Evolutionary conservation across 1,140 invertebrate species (phyloP), one percentile per base, ranked within the genome.

Genomic region (Cotesia glomerata): DNA sequence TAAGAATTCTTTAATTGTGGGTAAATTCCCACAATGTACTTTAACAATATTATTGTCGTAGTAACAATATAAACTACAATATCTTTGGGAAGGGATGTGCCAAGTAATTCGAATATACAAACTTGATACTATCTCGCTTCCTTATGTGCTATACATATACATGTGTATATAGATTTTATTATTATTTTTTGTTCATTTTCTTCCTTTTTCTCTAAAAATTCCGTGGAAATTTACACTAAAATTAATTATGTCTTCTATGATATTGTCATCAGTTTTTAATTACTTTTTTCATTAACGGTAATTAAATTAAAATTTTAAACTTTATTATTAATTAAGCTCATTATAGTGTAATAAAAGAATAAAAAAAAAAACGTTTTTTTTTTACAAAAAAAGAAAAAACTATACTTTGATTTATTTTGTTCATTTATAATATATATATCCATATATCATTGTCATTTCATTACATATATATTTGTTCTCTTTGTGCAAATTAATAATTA

Each of bases 1-100:
- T 80, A 74, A 75, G 71, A 76, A 80, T 80, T 78, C n/a, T 72
- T 86, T 87, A 87, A 87, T 86, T 85, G 86, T 87, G 86, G 82
- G 85, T 87, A 87, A 87, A 85, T 87, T 87, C 85, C 84, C 86
- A 87, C 80, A 79, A 26, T 26, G 78, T 77, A 77, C 77, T 74
- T 5, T 45, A 45, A 76, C 79, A 72, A 76, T 76, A 83, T 86
- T 85, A 14, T 58, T 82, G 80, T 49, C 58, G 79, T 81, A 51
- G 64, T 26, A 84, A 86, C 84, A 85, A 87, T 84, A 81, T 51
- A 13, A 59, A 68, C 66, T 18, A 62, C 26, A 62, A 83, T 81
- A 79, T 80, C 81, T 84, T 85, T 75, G 79, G 78, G 84, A 85
- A 86, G 80, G 81, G 78, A 79, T 82, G 83, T 81, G 76, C 73